Base-by-base conservation (phyloP, 2,888 invertebrate genomes). In the Celastrina argiolus region DNA sequence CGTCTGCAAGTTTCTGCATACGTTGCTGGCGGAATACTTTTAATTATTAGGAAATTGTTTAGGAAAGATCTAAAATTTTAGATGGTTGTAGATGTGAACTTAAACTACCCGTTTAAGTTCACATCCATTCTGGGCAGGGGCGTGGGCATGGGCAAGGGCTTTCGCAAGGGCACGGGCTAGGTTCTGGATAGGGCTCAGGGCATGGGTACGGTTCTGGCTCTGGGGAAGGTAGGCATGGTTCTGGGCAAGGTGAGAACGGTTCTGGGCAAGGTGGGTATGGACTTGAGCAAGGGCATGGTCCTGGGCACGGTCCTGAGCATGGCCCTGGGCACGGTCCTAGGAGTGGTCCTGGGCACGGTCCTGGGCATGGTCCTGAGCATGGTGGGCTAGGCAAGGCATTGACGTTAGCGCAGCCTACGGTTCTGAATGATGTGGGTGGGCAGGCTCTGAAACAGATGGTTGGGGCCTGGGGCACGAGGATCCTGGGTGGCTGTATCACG, bases 381-480 rank as follows among this genome's bases (percentile, higher is more conserved):
- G 68, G 51, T 51, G 66, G 68, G 0, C 34, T 1, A 26, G 63
- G 45, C 45, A 18, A 1, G 18, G 26, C 58, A 7, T 5, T 58
- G 7, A 58, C 16, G 5, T 63, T 56, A 0, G 84, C 81, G 10
- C 78, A 74, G 0, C 87, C 86, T 0, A 75, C 41, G 0, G 83
- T 82, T 16, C 80, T 78, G 76, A 82, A 83, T 69, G 59, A 16
- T 2, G 77, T 72, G 0, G 82, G 81, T 0, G 82, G 79, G 70
- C 83, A 80, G 0, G 88, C 83, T 26, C 74, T 76, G 81, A 87
- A 88, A 73, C 78, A 78, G 67, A 88, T 79, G 39, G 79, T 81
- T 0, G 88, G 88, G 0, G 87, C 78, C 0, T 80, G 75, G 0
- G 85, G 84, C 0, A 88, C 81, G 7, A 76, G 41, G 68, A 88